Evolutionary conservation across 2,888 invertebrate genomes (phyloP).

Genomic region (Melitaea athalia): DNA sequence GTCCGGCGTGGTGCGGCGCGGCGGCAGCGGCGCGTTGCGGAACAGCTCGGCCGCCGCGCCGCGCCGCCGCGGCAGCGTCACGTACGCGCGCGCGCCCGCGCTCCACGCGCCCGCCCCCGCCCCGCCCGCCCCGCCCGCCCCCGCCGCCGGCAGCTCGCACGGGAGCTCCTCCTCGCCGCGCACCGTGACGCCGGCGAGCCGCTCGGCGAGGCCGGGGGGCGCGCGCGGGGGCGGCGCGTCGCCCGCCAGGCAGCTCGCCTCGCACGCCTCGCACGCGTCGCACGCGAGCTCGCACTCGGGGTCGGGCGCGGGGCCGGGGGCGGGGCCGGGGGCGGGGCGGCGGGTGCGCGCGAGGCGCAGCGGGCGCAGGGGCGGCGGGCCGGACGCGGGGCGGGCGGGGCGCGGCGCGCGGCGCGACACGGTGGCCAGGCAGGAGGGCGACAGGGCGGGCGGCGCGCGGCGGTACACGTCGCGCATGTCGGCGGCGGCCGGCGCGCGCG

Average conservation of each 20-base stretch:
- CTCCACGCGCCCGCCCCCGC: conserved; percentile 40
- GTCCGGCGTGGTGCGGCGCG: conserved; percentile 89
- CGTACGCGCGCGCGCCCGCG: conserved; percentile 70
- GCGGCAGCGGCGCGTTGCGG: conserved; percentile 80
- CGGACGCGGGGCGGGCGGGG: conserved; percentile 44
- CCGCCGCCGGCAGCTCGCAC: conserved; percentile 54
- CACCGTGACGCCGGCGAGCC: conserved; percentile 62
- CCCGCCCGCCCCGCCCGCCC: conserved; percentile 27
- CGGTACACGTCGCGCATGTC: conserved; percentile 84
- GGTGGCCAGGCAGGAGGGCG: conserved; percentile 79
- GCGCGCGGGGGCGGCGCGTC: conserved; percentile 53
- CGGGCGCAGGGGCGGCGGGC: conserved; percentile 46
- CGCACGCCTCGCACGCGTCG: conserved; percentile 55
- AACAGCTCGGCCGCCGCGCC: conserved; percentile 60
- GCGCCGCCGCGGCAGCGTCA: conserved; percentile 74
- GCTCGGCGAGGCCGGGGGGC: conserved; percentile 53
- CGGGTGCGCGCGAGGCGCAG: conserved; percentile 48
- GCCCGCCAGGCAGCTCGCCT: conserved; percentile 56
- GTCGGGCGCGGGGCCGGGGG: conserved; percentile 47
- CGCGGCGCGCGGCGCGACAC: conserved; percentile 49
- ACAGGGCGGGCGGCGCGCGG: conserved; percentile 64
- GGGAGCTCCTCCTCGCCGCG: conserved; percentile 89
- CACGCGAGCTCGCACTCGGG: conserved; percentile 82
- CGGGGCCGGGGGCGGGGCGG: conserved; percentile 45
- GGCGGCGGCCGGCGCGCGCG: conserved; percentile 45